Evolutionary conservation across 2,797 vertebrate species (phyloP), one percentile per base, ranked within the genome.

Genomic region (Rhabdomys pumilio): DNA sequence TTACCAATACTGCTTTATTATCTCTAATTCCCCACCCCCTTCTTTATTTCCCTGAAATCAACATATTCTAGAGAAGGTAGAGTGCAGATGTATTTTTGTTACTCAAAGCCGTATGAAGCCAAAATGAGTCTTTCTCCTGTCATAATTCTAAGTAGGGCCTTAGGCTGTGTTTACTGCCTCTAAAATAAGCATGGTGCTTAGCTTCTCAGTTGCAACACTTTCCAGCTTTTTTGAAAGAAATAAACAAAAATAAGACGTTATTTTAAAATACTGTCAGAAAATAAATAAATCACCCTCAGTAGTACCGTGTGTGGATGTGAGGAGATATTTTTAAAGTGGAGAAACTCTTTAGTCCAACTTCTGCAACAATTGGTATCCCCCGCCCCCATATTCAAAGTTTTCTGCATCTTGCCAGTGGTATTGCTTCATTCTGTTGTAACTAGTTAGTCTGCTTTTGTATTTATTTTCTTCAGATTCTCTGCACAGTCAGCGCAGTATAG

Each of bases 131-230:
- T 97, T 96, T 98, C 90, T 97, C 91, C 94, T 96, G 85, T 97
- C 89, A 93, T 97, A 97, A 98, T 97, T 97, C 82, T 92, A 96
- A 97, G 95, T 95, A 95, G 91, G 94, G 95, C 97, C 96, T 96
- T 95, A 94, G 97, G 97, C 97, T 97, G 88, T 97, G 97, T 97
- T 97, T 97, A 97, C 95, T 97, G 95, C 86, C 96, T 96, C 95
- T 93, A 95, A 97, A 97, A 97, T 98, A 98, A 97, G 95, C 53
- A 13, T 94, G 86, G 65, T 97, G 93, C 97, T 98, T 97, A 95
- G 83, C 80, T 98, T 98, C 96, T 96, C 97, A 97, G 95, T 95
- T 97, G 97, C 94, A 97, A 95, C 96, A 97, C 95, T 97, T 97
- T 93, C 91, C 95, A 97, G 98, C 97, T 97, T 97, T 98, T 96